Base-by-base conservation (phyloP, 1,140 invertebrate genomes). In the Neodiprion lecontei region DNA sequence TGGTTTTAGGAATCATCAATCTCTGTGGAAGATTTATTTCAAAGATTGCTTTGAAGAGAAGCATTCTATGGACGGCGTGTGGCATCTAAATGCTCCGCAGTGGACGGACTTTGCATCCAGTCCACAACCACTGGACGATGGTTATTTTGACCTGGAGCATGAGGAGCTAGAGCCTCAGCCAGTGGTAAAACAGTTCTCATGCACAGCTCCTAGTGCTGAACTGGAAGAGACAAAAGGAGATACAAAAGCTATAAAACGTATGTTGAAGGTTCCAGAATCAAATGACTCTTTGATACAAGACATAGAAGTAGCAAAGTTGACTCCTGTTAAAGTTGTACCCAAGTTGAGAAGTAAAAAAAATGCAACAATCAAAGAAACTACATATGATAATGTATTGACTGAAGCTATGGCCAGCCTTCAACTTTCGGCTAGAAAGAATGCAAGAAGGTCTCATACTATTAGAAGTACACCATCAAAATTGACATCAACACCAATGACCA, bases 81-180 rank as follows among this genome's bases (percentile, higher is more conserved):
- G 53, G 53, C 53, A 61, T 61, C 9, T 61, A 49, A 75, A 80
- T 28, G 87, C 86, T 28, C 85, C 86, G 1, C 85, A 86, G 21
- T 87, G 84, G 84, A 77, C 79, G 50, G 85, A 88, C 72, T 86
- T 88, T 23, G 78, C 72, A 1, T 49, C 72, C 0, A 87, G 82
- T 70, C 82, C 85, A 10, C 76, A 78, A 17, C 14, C 77, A 7
- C 66, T 61, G 1, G 67, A 67, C 1, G 81, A 84, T 9, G 79
- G 78, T 40, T 87, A 81, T 69, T 87, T 87, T 40, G 80, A 84
- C 0, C 71, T 49, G 7, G 48, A 67, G 11, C 78, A 83, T 28
- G 50, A 72, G 8, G 73, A 81, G 11, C 74, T 81, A 1, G 72
- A 73, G 28, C 47, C 65, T 11, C 40, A 72, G 67, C 66, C 73